phyloP scores from a whole-genome alignment of 2,888 invertebrate species.

The Elegia similella region DNA sequence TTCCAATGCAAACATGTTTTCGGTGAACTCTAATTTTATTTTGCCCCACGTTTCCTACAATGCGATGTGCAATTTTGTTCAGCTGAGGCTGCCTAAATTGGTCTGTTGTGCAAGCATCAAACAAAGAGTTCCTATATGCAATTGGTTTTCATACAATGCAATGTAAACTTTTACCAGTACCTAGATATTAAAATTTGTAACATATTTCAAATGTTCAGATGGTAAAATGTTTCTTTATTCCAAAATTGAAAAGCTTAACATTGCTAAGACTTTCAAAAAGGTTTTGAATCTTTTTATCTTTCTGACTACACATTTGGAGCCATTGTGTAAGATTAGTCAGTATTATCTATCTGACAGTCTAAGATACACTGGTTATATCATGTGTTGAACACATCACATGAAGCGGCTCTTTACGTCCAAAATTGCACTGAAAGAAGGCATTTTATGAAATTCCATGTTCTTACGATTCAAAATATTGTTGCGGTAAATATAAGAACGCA shows the following conservation, averaged over 20 bases:
- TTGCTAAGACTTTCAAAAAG: background rate
- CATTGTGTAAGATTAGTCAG: too few species aligned
- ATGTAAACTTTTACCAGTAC: background rate
- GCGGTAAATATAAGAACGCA: conserved; percentile 50
- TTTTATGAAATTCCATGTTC: background rate
- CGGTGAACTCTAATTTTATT: conserved; percentile 58
- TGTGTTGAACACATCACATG: too few species aligned
- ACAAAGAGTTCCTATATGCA: conserved; percentile 49
- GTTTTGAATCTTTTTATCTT: background rate
- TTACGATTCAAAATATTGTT: conserved; percentile 22
- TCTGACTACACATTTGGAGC: too few species aligned
- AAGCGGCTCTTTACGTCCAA: too few species aligned
- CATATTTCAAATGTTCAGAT: background rate
- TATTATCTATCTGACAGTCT: too few species aligned
- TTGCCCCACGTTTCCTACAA: conserved; percentile 53
- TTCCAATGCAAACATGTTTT: conserved; percentile 60
- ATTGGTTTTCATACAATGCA: conserved; percentile 38
- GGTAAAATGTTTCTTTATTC: background rate
- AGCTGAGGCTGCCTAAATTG: conserved; percentile 59
- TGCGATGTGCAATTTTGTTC: conserved; percentile 62
- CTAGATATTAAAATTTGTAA: background rate
- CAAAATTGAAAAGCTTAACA: background rate
- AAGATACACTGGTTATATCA: too few species aligned
- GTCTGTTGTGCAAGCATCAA: conserved; percentile 56
- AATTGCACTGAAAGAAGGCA: background rate